Evolutionary conservation across 2,797 vertebrate genomes (phyloP).

Genomic region (Cottoperca gobio): DNA sequence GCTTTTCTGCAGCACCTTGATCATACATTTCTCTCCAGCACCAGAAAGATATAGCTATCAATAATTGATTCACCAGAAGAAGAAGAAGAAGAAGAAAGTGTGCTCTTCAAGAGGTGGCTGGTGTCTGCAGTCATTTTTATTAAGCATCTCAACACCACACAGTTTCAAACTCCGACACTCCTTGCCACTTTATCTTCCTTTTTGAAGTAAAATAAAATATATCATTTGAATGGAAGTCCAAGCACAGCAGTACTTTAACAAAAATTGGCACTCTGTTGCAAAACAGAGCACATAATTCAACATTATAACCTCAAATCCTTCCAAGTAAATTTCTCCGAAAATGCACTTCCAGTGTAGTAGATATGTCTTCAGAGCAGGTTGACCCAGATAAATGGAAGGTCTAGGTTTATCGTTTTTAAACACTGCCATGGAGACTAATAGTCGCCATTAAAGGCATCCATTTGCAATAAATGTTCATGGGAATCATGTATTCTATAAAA

Average conservation of each 20-base stretch:
- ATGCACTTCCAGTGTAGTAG: neutral
- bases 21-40: constrained; percentile 49
- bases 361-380: neutral
- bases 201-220: constrained; percentile 42
- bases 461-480: constrained; percentile 31
- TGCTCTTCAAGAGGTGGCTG: constrained; percentile 39
- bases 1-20: constrained; percentile 58
- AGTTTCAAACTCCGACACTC: constrained; percentile 34
- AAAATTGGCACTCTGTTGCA: constrained; percentile 5
- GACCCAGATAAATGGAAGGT: constrained; percentile 27
- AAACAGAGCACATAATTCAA: constrained; percentile 5
- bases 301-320: constrained; percentile 1
- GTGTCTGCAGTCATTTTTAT: constrained; percentile 53
- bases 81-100: constrained; percentile 48
- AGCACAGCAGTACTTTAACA: constrained; percentile 51
- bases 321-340: neutral
- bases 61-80: constrained; percentile 69
- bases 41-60: constrained; percentile 54
- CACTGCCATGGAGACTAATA: constrained; percentile 13
- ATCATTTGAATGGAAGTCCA: constrained; percentile 45
- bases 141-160: constrained; percentile 25
- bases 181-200: constrained; percentile 35
- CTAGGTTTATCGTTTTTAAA: constrained; percentile 13
- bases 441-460: constrained; percentile 15
- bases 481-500: constrained; percentile 12